Percentiles rank a stretch among this genome's conserved stretches.
Conservation (phyloP, 2,797 vertebrate species). For the Pangasius djambal region DNA sequence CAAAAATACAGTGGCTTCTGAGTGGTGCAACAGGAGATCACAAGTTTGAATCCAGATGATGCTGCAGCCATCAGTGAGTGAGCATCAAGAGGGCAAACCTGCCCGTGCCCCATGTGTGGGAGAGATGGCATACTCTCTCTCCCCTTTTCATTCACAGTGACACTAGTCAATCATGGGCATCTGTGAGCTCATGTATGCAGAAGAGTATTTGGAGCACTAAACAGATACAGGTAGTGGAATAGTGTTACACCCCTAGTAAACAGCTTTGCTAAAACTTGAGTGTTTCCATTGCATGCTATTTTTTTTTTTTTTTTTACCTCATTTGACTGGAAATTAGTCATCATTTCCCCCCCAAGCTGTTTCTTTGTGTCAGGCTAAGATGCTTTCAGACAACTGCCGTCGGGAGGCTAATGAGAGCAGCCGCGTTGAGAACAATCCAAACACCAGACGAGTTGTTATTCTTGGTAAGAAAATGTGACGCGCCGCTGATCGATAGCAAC, state of each 20-base stretch:
- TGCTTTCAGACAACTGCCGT: conserved; percentile 20
- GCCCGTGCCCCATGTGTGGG: not conserved
- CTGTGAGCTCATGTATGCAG: not conserved
- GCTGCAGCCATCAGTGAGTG: not conserved
- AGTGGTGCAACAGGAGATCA: too few relatives aligned
- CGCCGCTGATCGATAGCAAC: conserved; percentile 30
- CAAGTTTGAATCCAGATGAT: not conserved
- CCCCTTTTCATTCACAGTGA: not conserved
- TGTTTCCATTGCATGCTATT: not conserved
- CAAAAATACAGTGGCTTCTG: not conserved
- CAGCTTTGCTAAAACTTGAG: not conserved
- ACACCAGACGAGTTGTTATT: not conserved
- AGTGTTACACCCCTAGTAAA: too few relatives aligned
- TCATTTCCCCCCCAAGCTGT: conserved; percentile 16
- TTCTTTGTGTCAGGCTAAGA: not conserved
- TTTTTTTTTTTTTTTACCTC: not conserved
- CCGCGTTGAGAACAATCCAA: not conserved
- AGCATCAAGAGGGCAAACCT: not conserved
- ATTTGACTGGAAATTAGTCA: conserved; percentile 44
- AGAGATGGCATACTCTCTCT: not conserved
- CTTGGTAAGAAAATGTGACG: not conserved
- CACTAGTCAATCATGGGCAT: not conserved
- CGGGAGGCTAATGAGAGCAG: conserved; percentile 26
- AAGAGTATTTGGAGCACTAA: not conserved
- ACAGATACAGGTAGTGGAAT: not conserved